These are phyloP conservation scores for Mungos mungo DNA, from an alignment of 2,113 vertebrate species.

Conservation along the genomic window DNA sequence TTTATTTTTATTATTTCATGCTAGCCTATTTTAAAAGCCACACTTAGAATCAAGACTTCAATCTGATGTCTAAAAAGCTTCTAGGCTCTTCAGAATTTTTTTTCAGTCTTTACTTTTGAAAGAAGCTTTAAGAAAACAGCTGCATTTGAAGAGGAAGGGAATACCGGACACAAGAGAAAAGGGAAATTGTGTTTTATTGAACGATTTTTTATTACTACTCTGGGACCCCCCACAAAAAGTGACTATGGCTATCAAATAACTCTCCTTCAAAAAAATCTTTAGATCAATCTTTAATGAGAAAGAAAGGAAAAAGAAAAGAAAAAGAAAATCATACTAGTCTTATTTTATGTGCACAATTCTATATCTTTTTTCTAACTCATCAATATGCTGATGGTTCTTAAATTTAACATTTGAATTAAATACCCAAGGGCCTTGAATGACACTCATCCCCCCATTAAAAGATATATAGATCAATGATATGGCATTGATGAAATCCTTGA, in stretches of 20 bases:
- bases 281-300: conserved; percentile 79
- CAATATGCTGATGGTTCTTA: conserved; percentile 1
- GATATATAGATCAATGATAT: conserved; percentile 31
- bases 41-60: conserved; percentile 46
- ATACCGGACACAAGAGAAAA: conserved; percentile 35
- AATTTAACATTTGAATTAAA: conserved; percentile 66
- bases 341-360: conserved; percentile 51
- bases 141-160: conserved; percentile 21
- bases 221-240: conserved; percentile 24
- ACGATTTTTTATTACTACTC: not conserved
- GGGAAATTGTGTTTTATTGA: conserved; percentile 50
- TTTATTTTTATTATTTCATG: conserved; percentile 41
- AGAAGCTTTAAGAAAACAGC: conserved; percentile 55
- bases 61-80: conserved; percentile 35
- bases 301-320: not conserved
- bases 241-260: conserved; percentile 26
- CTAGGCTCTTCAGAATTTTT: conserved; percentile 38
- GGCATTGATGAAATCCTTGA: conserved; percentile 46
- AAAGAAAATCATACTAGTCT: conserved; percentile 18
- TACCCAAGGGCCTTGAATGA: conserved; percentile 28
- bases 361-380: conserved; percentile 14
- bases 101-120: conserved; percentile 29
- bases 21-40: conserved; percentile 44
- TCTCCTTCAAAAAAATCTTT: conserved; percentile 72
- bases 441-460: conserved; percentile 39